Evolutionary conservation across 1,140 invertebrate genomes (phyloP).

Genomic region (Maniola jurtina): DNA sequence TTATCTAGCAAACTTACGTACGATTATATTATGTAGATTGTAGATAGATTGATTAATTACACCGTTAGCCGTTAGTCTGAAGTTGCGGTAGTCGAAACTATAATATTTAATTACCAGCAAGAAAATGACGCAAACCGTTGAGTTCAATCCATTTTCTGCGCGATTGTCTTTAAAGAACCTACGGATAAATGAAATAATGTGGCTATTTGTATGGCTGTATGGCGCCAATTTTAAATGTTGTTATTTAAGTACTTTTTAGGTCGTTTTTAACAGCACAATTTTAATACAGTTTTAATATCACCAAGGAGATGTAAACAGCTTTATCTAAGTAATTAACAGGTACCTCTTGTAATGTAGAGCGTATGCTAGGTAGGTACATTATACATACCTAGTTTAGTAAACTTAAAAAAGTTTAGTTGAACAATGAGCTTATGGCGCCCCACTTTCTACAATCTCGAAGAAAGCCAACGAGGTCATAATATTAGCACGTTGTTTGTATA

Average conservation of each 20-base stretch:
- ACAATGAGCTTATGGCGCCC: conserved; percentile 9
- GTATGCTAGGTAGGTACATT: not conserved
- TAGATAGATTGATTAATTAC: too few species aligned
- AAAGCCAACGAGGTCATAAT: conserved; percentile 7
- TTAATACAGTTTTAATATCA: too few species aligned
- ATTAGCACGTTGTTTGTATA: too few species aligned
- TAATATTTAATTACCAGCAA: conserved; percentile 20
- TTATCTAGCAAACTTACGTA: too few species aligned
- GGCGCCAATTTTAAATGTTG: too few species aligned
- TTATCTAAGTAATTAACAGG: conserved; percentile 7
- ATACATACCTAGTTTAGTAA: not conserved
- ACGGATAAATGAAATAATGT: too few species aligned
- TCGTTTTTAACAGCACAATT: too few species aligned
- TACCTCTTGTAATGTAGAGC: not conserved
- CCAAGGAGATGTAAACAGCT: not conserved
- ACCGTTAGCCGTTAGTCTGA: too few species aligned
- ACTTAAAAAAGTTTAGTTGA: conserved; percentile 3
- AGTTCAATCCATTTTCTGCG: conserved; percentile 39
- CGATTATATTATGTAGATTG: too few species aligned
- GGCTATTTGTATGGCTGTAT: too few species aligned
- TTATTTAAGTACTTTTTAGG: too few species aligned
- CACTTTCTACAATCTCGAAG: conserved; percentile 16
- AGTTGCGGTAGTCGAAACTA: not conserved
- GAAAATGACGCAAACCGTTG: conserved; percentile 47
- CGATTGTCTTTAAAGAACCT: conserved; percentile 22